phyloP scores from a whole-genome alignment of 2,888 invertebrate genomes.

The Caenorhabditis sinica region DNA sequence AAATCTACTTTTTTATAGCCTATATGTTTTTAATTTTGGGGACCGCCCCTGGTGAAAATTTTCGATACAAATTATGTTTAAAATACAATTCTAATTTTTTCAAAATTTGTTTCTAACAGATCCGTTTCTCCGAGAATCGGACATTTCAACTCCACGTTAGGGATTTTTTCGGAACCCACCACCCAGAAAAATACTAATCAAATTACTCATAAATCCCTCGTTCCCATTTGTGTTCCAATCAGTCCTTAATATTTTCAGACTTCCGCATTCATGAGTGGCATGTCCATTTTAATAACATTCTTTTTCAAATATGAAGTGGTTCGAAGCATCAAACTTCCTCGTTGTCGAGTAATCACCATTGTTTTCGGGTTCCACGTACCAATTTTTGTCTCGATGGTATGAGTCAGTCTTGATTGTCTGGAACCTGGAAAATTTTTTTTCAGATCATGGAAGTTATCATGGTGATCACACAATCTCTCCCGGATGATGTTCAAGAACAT shows the following conservation, averaged over 20 bases:
- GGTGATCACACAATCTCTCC: slow-evolving; percentile 37
- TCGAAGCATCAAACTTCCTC: slow-evolving; percentile 16
- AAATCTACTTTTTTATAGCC: no score
- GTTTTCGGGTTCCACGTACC: slow-evolving; percentile 23
- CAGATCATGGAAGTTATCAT: slow-evolving; percentile 42
- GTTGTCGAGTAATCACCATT: neutral
- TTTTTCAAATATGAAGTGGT: slow-evolving; percentile 48
- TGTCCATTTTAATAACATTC: slow-evolving; percentile 46
- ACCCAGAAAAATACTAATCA: no score
- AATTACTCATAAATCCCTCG: no score
- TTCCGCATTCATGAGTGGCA: slow-evolving; percentile 50
- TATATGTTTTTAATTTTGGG: no score
- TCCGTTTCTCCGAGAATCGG: neutral
- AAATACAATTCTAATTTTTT: no score
- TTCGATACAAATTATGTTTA: no score
- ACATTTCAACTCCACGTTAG: neutral
- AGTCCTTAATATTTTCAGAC: slow-evolving; percentile 20
- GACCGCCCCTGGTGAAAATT: no score
- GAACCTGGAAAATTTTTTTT: neutral
- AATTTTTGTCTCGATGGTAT: slow-evolving; percentile 32
- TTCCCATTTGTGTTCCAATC: neutral
- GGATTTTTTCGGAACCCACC: neutral
- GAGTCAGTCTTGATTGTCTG: neutral
- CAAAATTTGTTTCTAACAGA: no score
- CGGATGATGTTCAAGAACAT: slow-evolving; percentile 10